Evolutionary conservation across 2,888 invertebrate genomes (phyloP), one percentile per base, ranked within the genome.

Genomic region (Bugula neritina): DNA sequence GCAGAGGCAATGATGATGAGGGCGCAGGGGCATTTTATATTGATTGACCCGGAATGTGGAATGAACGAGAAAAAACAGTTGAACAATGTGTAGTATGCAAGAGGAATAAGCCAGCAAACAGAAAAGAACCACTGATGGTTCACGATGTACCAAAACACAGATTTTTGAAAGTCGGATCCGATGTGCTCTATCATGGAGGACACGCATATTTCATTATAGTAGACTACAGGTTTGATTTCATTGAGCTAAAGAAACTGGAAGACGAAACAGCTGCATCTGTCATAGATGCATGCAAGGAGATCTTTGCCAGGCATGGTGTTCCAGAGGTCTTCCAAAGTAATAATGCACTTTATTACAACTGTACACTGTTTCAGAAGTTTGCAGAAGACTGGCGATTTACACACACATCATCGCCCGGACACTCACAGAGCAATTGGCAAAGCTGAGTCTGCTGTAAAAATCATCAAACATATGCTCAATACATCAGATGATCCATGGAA

Each of bases 351-450:
- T 74, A 74, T n/a, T 77, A 72, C 54, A 34, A 72, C 2, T 73
- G 75, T 69, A 1, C 25, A 1, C 73, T 76, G 35, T 77, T 76
- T 54, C 72, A 69, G 34, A 5, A 72, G 21, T 74, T 75, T 69
- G 70, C 71, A 27, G n/a, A 55, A 54, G 69, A 72, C 13, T 73
- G 72, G 72, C 55, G 35, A 25, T 72, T 75, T 69, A 29, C 21
- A 27, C 72, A 69, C 13, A 75, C 74, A 2, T 76, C 73, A 1
- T 73, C 73, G 5, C 76, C 75, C 25, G 31, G 71, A 63, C 73
- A 75, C 55, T 72, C 73, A 31, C 75, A 76, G 54, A 69, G 74
- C 17, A 77, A 77, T 73, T n/a, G 76, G 76, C 10, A 69, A 74
- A 10, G 74, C 74, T 5, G 77, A 77, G 73, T 75, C 73, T 34